Conservation (phyloP, 2,113 vertebrate species). For the Gopherus flavomarginatus region DNA sequence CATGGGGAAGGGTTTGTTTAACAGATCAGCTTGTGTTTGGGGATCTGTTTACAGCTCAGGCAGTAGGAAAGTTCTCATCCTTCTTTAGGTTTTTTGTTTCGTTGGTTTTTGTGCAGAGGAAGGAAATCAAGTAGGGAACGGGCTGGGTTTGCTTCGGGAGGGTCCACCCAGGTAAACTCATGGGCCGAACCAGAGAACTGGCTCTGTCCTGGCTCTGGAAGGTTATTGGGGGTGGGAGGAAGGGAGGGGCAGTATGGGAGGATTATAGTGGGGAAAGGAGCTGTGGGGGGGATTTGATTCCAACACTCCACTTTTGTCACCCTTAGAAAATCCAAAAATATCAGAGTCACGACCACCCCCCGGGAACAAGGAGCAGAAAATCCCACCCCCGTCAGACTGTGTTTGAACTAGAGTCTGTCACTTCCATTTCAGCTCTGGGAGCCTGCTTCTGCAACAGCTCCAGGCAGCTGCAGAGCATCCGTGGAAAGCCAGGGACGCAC, state of each 20-base stretch:
- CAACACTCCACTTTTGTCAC: neutral
- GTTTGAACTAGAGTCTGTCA: neutral
- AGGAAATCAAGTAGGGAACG: neutral
- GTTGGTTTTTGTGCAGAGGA: neutral
- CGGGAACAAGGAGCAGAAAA: too few species aligned
- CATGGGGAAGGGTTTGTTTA: slow-evolving; percentile 1
- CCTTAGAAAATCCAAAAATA: too few species aligned
- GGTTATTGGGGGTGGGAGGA: too few species aligned
- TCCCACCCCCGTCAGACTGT: too few species aligned
- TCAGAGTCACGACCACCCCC: too few species aligned
- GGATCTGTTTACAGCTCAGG: neutral
- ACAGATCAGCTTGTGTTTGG: slow-evolving; percentile 6
- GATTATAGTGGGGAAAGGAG: too few species aligned
- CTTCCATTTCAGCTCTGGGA: neutral
- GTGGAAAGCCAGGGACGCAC: neutral
- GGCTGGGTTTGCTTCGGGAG: neutral
- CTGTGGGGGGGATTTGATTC: neutral
- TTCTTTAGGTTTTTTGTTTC: neutral
- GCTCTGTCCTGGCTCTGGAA: too few species aligned
- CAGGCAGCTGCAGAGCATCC: too few species aligned
- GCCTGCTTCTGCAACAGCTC: neutral
- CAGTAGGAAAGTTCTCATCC: neutral
- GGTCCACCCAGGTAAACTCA: too few species aligned
- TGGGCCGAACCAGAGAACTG: too few species aligned
- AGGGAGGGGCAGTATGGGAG: neutral